Conservation (phyloP, 2,113 vertebrate species). For the Eurystomus gularis region DNA sequence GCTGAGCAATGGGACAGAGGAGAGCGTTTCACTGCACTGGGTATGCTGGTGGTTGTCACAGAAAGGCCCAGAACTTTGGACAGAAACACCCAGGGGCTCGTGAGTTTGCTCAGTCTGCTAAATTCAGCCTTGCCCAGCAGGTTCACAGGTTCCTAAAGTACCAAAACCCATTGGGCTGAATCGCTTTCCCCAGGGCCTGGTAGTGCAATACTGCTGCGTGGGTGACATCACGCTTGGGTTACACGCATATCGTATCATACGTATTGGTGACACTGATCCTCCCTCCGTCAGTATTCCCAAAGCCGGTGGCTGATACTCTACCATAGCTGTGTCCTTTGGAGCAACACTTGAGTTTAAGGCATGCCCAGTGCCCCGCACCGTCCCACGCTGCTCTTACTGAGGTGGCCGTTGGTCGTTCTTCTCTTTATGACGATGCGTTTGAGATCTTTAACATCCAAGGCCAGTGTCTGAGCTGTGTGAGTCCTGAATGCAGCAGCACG, state of each 20-base stretch:
- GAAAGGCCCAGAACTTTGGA: neutral
- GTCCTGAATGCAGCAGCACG: neutral
- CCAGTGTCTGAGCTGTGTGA: neutral
- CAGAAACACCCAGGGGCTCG: neutral
- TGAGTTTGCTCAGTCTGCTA: neutral
- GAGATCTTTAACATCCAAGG: neutral
- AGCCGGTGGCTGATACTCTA: neutral
- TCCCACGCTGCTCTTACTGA: neutral
- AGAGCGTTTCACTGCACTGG: constrained; percentile 21
- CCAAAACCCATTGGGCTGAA: constrained; percentile 5
- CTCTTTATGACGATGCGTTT: neutral
- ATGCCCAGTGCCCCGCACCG: neutral
- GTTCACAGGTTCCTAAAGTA: neutral
- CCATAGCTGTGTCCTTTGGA: fast-evolving
- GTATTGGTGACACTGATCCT: neutral
- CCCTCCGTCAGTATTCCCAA: neutral
- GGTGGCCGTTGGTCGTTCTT: neutral
- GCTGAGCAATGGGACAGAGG: neutral
- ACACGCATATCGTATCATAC: neutral
- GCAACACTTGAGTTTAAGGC: neutral
- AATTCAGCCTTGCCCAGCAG: neutral
- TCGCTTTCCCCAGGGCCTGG: neutral
- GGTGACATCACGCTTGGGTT: neutral
- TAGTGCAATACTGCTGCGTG: constrained; percentile 51
- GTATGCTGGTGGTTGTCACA: constrained; percentile 31